phyloP scores from a whole-genome alignment of 2,888 invertebrate species.

The Nasonovia ribisnigri region DNA sequence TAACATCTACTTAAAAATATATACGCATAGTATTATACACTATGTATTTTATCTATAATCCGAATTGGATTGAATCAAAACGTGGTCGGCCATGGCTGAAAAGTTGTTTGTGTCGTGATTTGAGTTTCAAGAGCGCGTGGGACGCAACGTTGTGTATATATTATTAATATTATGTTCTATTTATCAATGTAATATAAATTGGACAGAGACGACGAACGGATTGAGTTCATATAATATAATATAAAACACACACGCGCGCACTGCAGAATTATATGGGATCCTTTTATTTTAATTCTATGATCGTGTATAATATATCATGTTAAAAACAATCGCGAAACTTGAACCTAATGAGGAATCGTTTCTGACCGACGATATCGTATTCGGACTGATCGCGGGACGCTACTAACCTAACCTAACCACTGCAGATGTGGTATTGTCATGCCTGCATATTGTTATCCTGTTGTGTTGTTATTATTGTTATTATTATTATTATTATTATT shows the following conservation, averaged over 20 bases:
- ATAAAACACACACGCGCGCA: background rate
- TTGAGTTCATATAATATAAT: background rate
- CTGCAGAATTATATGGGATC: background rate
- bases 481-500: background rate
- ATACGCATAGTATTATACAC: background rate
- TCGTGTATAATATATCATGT: background rate
- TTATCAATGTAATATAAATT: slow-evolving; percentile 18
- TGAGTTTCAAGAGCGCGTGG: background rate
- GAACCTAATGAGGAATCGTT: slow-evolving; percentile 30
- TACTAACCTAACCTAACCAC: no score
- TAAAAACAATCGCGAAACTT: slow-evolving; percentile 34
- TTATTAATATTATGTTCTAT: background rate
- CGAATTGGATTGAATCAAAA: background rate
- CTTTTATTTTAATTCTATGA: background rate
- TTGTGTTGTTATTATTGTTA: background rate
- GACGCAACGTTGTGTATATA: background rate
- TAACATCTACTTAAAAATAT: background rate
- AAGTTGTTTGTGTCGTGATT: background rate
- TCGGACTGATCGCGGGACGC: background rate
- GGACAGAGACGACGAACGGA: background rate
- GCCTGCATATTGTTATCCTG: background rate
- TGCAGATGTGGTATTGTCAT: background rate
- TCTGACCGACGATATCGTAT: background rate
- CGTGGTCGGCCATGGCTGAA: background rate
- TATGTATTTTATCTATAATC: background rate